Evolutionary conservation across 2,888 invertebrate species (phyloP).

Genomic region (Polylopha cassiicola): DNA sequence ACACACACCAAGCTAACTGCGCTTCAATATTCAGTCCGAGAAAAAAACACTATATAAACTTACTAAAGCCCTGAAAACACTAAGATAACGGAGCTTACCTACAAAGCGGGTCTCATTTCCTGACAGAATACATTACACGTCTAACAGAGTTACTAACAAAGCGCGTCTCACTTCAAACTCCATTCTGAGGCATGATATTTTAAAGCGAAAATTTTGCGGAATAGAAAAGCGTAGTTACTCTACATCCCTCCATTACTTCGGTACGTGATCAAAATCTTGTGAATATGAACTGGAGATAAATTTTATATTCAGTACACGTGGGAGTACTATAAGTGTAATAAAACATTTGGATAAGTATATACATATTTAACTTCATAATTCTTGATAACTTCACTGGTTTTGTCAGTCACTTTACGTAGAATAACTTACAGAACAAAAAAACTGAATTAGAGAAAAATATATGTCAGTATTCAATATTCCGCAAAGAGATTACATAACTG

Average conservation of each 20-base stretch:
- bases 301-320: slow-evolving; percentile 16
- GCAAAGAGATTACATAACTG: too few relatives aligned
- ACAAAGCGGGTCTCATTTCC: slow-evolving; percentile 11
- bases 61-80: too few relatives aligned
- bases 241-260: slow-evolving; percentile 26
- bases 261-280: slow-evolving; percentile 33
- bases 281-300: slow-evolving; percentile 20
- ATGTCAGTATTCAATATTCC: too few relatives aligned
- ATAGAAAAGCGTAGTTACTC: slow-evolving; percentile 23
- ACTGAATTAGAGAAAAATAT: too few relatives aligned
- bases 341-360: slow-evolving; percentile 9
- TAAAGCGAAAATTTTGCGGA: slow-evolving; percentile 14
- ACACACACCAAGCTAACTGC: too few relatives aligned
- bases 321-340: slow-evolving; percentile 24
- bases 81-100: too few relatives aligned
- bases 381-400: not conserved
- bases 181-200: slow-evolving; percentile 2
- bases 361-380: slow-evolving; percentile 1
- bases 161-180: slow-evolving; percentile 9
- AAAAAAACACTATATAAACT: too few relatives aligned
- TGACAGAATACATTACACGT: slow-evolving; percentile 8
- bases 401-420: too few relatives aligned
- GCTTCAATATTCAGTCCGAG: too few relatives aligned
- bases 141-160: slow-evolving; percentile 4
- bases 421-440: too few relatives aligned